These are phyloP conservation scores for Tetranychus piercei DNA, from an alignment of 2,888 invertebrate genomes.

Conservation along the genomic window DNA sequence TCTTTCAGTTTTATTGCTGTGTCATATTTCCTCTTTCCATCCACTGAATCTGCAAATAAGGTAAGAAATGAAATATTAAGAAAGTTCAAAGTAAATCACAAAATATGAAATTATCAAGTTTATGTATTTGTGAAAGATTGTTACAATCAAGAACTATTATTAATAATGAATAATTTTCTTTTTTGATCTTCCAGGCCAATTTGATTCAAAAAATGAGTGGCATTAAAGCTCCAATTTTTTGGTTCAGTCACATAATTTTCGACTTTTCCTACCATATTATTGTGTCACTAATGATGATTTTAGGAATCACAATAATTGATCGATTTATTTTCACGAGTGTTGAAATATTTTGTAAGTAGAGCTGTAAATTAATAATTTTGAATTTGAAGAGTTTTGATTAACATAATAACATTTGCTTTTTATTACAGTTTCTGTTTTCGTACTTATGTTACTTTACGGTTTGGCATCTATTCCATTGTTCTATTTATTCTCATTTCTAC, in stretches of 20 bases:
- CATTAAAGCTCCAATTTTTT: conserved; percentile 14
- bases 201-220: conserved; percentile 23
- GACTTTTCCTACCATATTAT: conserved; percentile 16
- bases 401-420: too few species aligned
- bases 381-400: too few species aligned
- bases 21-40: conserved; percentile 22
- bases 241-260: conserved; percentile 19
- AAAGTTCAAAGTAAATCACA: too few species aligned
- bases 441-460: conserved; percentile 24
- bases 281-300: background rate
- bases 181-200: conserved; percentile 17
- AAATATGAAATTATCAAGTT: too few species aligned
- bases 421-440: background rate
- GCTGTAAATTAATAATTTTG: too few species aligned
- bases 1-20: conserved; percentile 14
- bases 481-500: conserved; percentile 23
- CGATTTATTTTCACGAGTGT: too few species aligned
- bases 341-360: too few species aligned
- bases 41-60: conserved; percentile 17
- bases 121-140: too few species aligned
- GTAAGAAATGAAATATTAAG: too few species aligned
- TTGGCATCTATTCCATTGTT: conserved; percentile 26
- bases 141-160: too few species aligned
- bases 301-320: too few species aligned
- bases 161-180: too few species aligned